Evolutionary conservation across 2,888 invertebrate species (phyloP), one percentile per base, ranked within the genome.

Genomic region (Uropetala carovei): DNA sequence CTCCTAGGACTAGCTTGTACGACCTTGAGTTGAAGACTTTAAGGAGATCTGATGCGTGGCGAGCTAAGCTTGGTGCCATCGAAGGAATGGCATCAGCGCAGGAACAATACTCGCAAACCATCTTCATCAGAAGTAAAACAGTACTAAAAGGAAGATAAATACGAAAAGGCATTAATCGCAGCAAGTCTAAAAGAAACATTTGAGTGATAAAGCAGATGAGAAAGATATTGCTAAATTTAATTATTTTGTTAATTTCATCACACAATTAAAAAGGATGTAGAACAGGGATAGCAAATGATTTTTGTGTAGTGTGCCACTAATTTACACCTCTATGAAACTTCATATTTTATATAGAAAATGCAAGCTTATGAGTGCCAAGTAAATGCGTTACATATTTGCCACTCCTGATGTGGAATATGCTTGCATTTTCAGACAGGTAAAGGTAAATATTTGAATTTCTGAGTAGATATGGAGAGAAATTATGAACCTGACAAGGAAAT

Each of bases 1-100:
- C 99, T 83, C 99, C 99, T 92, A 99, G 96, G 92, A 99, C 98
- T 94, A 99, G 96, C 95, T 99, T 99, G 95, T 98, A 99, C 94
- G 98, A 97, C 92, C 98, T 96, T 9, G 98, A 98, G 95, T 98
- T 98, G 94, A 98, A 98, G 94, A 98, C 97, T 94, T 98, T 97
- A 93, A 99, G 95, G 92, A 99, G 95, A 95, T 99, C 99, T n/a
- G 98, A 96, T 94, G 99, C 96, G 94, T 98, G 97, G 93, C 98
- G 96, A 81, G 98, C 97, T 93, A 99, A 96, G 93, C 98, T 97
- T 93, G 97, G 97, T 30, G 98, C 97, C 92, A 98, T 96, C 43
- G 97, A 96, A n/a, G 97, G 97, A 92, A 99, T 96, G 94, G 98
- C 97, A 93, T 96, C 96, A 0, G 97, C 97, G 94, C 97, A 96